Evolutionary conservation across 2,113 vertebrate species (phyloP).

Genomic region (Theristicus caerulescens): DNA sequence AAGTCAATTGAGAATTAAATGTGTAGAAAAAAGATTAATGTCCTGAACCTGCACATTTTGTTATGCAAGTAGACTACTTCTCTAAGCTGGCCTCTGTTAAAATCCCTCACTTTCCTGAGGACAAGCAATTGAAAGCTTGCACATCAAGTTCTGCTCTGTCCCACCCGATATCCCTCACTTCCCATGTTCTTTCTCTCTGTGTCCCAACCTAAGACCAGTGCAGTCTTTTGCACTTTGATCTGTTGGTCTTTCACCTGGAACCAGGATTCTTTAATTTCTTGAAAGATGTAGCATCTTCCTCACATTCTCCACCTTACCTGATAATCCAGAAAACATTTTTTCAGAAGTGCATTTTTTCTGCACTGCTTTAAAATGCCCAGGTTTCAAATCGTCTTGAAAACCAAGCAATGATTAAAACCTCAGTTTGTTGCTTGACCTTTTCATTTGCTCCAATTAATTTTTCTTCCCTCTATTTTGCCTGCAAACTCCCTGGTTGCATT

Average conservation of each 20-base stretch:
- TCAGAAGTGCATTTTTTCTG: neutral
- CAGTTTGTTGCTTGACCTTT: neutral
- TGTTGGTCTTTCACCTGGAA: neutral
- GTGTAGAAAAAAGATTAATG: neutral
- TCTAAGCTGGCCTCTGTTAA: neutral
- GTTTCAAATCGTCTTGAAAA: neutral
- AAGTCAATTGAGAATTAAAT: constrained; percentile 2
- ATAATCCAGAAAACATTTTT: neutral
- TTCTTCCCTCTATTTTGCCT: neutral
- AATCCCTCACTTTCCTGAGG: neutral
- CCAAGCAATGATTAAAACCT: neutral
- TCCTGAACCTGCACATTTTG: neutral
- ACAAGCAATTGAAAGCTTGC: neutral
- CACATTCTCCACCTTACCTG: neutral
- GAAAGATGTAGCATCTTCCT: neutral
- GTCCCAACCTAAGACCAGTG: neutral
- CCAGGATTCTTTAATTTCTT: neutral
- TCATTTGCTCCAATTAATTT: neutral
- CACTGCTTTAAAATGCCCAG: neutral
- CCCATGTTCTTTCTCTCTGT: neutral
- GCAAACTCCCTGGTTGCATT: neutral
- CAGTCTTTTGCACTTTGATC: neutral
- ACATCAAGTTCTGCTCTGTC: neutral
- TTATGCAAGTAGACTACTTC: neutral
- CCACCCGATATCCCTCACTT: neutral